phyloP scores from a whole-genome alignment of 2,888 invertebrate genomes.

The Teinopalpus imperialis region DNA sequence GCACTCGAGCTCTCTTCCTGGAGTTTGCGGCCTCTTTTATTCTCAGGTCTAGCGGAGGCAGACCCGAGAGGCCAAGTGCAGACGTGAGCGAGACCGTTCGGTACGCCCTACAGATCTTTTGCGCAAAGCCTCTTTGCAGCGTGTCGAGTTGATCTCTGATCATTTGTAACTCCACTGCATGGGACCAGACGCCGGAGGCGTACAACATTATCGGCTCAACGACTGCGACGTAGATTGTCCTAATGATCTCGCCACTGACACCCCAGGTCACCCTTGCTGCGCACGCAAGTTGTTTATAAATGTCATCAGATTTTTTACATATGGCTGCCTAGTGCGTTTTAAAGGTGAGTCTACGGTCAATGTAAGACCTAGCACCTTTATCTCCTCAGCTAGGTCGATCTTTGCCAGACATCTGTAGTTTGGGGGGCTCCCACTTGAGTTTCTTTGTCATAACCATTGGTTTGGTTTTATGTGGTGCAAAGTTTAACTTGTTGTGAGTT shows the following conservation, averaged over 20 bases:
- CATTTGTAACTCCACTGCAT: neutral
- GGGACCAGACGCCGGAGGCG: neutral
- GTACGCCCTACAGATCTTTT: neutral
- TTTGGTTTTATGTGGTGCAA: neutral
- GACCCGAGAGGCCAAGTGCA: neutral
- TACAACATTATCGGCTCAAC: neutral
- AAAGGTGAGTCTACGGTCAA: slow-evolving; percentile 3
- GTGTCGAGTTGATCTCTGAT: neutral
- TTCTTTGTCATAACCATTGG: neutral
- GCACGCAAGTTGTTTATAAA: slow-evolving; percentile 22
- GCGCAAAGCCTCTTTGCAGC: neutral
- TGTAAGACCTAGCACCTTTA: neutral
- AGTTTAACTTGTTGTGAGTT: neutral
- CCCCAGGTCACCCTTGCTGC: slow-evolving; percentile 18
- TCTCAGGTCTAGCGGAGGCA: slow-evolving; percentile 17
- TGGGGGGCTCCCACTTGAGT: neutral
- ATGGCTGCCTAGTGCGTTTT: neutral
- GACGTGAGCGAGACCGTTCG: slow-evolving; percentile 27
- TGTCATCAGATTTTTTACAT: slow-evolving; percentile 20
- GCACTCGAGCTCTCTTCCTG: slow-evolving; percentile 7
- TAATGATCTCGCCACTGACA: too few relatives aligned
- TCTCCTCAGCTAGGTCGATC: neutral
- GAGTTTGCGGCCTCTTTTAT: slow-evolving; percentile 26
- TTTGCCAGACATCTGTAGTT: neutral
- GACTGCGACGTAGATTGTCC: too few relatives aligned